Evolutionary conservation across 2,888 invertebrate genomes (phyloP).

Genomic region (Mimachlamys varia): DNA sequence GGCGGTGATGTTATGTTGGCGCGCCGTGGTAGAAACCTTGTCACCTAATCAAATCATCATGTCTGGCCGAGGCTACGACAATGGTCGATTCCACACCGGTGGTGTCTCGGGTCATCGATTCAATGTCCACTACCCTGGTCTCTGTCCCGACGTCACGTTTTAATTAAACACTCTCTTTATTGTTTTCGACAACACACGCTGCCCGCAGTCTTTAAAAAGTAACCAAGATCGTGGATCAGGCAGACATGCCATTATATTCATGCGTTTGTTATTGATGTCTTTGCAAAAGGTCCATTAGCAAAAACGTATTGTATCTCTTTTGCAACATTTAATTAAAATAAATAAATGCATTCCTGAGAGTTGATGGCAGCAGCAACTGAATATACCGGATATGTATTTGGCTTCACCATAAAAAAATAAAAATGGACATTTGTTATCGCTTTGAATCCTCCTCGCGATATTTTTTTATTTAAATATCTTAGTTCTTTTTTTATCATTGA

Average conservation of each 20-base stretch:
- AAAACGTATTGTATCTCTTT: background rate
- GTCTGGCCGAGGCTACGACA: background rate
- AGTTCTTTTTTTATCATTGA: no score
- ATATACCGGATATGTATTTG: background rate
- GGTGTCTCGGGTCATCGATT: background rate
- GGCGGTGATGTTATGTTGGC: constrained; percentile 18
- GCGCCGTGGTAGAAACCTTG: background rate
- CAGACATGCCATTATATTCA: background rate
- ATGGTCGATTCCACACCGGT: background rate
- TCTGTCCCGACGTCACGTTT: background rate
- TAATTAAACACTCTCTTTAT: background rate
- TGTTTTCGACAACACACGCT: background rate
- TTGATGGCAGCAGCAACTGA: background rate
- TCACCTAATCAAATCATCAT: background rate
- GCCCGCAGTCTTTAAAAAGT: background rate
- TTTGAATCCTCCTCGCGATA: no score
- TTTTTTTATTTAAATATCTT: no score
- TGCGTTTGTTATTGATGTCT: background rate
- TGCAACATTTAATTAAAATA: background rate
- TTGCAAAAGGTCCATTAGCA: background rate
- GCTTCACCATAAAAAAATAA: no score
- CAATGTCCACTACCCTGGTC: background rate
- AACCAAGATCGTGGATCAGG: background rate
- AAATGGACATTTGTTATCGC: no score
- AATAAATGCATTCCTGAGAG: background rate